Evolutionary conservation across 2,113 vertebrate species (phyloP), one percentile per base, ranked within the genome.

Genomic region (Gnathonemus echidnorhynchus): DNA sequence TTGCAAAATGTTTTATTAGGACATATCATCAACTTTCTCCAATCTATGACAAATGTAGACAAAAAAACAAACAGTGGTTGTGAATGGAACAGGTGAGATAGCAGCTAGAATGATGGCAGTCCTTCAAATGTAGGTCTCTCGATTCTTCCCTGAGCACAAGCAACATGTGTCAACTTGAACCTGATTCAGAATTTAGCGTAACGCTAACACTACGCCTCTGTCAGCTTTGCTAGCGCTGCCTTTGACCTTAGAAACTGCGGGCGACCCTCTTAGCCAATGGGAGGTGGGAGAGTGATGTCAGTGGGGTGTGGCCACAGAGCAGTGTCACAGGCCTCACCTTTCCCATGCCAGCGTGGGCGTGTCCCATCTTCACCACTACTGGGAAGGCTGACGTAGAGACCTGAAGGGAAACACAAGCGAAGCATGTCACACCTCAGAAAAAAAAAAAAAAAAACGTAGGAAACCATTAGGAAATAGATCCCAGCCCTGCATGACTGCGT

Each of bases 291-390:
- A 31, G 10, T 70, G 62, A 70, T 70, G 10, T 70, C 62, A 70
- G 10, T 31, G 62, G 62, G 62, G 27, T 0, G 27, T 70, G 62
- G 62, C 62, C 62, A 70, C 62, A 70, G 62, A 31, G 62, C 62
- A 70, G 27, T 13, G n/a, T 31, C 3, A 70, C 19, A 31, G 17
- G 17, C 21, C 97, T 92, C 95, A 98, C 85, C 85, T 87, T 87
- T 88, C 98, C 98, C 97, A 99, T 98, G 92, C 98, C 98, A 0
- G 98, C 96, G 50, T 98, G 95, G 90, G 97, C 98, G 39, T 99
- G 98, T 66, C 98, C 98, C 95, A 98, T 96, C 45, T 87, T 87
- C 46, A 87, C 46, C 46, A 87, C 85, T 46, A 87, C 85, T 87
- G 85, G 98, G 90, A 97, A 98, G 83, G 95, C 95, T 0, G 97